Base-by-base conservation (phyloP, 2,797 vertebrate genomes). In the Semotilus atromaculatus region DNA sequence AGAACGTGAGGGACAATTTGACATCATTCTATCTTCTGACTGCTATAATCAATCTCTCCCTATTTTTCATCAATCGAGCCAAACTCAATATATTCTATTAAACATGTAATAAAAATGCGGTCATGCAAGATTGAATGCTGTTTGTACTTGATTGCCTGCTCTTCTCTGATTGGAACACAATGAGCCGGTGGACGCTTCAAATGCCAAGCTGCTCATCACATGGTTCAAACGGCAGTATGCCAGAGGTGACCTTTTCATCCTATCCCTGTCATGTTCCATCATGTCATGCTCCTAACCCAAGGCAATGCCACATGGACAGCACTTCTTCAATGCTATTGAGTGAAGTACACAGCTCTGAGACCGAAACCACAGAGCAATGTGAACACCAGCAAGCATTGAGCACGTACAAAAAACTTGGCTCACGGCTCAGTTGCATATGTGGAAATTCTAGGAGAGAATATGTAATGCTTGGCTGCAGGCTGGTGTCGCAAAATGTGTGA, bases 221-320 rank as follows among this genome's bases (percentile, higher is more conserved):
- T 92, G 36, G 76, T 58, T 74, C n/a, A 70, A 81, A 87, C 91
- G 87, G 87, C 81, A 87, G 87, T 66, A 80, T 91, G 90, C 91
- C 92, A 92, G 90, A 90, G 88, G 86, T 93, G 94, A 95, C 93
- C 94, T 94, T 95, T 94, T 92, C 86, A 86, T 89, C 92, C 89
- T 90, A 90, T 93, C 93, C 92, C 89, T 91, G 90, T 93, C 92
- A 92, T 80, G 82, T 75, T 88, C 67, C 53, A 88, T 87, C 76
- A 75, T 77, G 77, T 81, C 67, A 80, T 38, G 31, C 51, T 83
- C 36, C 71, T 85, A 85, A 86, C 55, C 64, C 72, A 86, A 73
- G 71, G 51, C 85, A 76, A 76, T 48, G 71, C 66, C 71, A 81
- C 31, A 76, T 67, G 68, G 64, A 70, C 21, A 84, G 86, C 74